Percentiles rank a stretch among this genome's conserved stretches.
Evolutionary conservation across 2,113 vertebrate species (phyloP).

Genomic region (Pituophis catenifer): DNA sequence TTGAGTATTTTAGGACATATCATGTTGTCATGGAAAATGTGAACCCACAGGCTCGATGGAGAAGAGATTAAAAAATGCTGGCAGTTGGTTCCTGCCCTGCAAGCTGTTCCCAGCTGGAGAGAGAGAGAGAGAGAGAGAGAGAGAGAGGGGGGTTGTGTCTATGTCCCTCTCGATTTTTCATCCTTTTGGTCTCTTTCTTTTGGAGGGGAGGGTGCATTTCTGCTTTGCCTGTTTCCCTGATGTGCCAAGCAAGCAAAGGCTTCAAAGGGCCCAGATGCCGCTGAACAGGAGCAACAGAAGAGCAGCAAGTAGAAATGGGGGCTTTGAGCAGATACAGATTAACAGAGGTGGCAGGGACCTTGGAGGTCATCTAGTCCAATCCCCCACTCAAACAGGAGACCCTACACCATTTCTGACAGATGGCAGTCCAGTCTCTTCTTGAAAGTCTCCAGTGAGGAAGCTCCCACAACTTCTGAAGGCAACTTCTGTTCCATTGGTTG

Average conservation of each 20-base stretch:
- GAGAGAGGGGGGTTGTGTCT: background rate
- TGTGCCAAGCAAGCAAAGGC: background rate
- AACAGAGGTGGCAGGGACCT: too few relatives aligned
- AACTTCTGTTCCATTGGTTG: too few relatives aligned
- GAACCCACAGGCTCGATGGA: background rate
- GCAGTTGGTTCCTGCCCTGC: background rate
- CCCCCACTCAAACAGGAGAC: too few relatives aligned
- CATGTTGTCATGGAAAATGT: slow-evolving; percentile 1
- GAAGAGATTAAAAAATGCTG: background rate
- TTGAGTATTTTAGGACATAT: background rate
- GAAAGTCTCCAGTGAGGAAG: too few relatives aligned
- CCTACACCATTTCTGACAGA: too few relatives aligned
- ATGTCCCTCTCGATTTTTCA: background rate
- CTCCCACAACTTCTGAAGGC: too few relatives aligned
- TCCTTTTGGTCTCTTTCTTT: background rate
- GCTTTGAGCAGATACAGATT: background rate
- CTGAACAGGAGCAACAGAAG: slow-evolving; percentile 3
- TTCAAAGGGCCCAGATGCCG: background rate
- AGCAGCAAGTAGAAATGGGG: slow-evolving; percentile 12
- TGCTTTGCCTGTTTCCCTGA: background rate
- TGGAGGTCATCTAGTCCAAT: too few relatives aligned
- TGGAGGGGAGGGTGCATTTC: rapidly evolving
- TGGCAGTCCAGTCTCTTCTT: too few relatives aligned
- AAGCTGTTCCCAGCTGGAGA: background rate
- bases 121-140: too few relatives aligned